phyloP scores from a whole-genome alignment of 1,140 invertebrate genomes.

The Acromyrmex charruanus region DNA sequence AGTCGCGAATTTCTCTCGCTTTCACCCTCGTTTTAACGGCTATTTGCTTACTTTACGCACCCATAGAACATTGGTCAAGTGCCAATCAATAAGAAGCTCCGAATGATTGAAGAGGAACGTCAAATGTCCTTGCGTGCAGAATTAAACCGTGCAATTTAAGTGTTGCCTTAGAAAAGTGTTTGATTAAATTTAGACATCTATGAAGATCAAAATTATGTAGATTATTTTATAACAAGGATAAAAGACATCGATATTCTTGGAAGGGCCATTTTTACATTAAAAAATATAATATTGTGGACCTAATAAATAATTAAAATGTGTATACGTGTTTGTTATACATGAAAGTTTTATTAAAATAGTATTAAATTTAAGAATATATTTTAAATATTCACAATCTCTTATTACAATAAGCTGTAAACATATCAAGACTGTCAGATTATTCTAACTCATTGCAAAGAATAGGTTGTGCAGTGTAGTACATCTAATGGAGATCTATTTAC shows the following conservation, averaged over 20 bases:
- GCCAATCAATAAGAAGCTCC: neutral
- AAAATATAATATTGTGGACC: neutral
- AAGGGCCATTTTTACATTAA: neutral
- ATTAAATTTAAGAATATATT: neutral
- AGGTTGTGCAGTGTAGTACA: neutral
- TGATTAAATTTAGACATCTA: neutral
- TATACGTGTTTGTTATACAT: neutral
- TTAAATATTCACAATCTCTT: neutral
- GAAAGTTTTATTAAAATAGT: neutral
- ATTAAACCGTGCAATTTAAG: neutral
- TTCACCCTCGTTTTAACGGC: slow-evolving; percentile 17
- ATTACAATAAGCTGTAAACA: neutral
- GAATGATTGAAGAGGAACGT: neutral
- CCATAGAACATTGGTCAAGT: neutral
- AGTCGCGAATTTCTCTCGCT: slow-evolving; percentile 41
- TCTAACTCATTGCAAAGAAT: neutral
- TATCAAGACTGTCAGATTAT: neutral
- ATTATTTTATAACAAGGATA: neutral
- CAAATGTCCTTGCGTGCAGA: neutral
- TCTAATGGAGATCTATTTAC: slow-evolving; percentile 22
- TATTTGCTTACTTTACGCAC: slow-evolving; percentile 35
- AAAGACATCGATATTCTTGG: neutral
- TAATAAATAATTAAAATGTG: neutral
- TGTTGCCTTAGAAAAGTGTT: neutral
- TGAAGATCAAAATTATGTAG: neutral